Base-by-base conservation (phyloP, 1,140 invertebrate genomes). In the Drosophila varians region DNA sequence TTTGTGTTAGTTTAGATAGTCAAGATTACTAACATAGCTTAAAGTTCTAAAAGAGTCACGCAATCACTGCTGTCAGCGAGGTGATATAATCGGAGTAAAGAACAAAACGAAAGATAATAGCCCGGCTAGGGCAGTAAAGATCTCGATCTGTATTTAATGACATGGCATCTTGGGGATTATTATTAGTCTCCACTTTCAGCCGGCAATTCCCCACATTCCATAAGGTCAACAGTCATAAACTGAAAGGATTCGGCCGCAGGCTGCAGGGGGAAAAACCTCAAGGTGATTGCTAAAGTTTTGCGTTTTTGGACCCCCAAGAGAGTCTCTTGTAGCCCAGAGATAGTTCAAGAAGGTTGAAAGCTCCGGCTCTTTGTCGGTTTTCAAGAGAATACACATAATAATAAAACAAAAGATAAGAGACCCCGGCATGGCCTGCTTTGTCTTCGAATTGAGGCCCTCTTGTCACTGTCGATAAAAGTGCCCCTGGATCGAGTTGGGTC, bases 401-500 rank as follows among this genome's bases (percentile, higher is more conserved):
- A 1, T 12, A 28, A 55, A 28, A 72, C 66, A 72, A 49, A 72
- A 42, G 34, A 54, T 23, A 14, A 34, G 14, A 46, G 55, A 47
- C 36, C 36, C n/a, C 62, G 43, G 31, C 52, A 42, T 23, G 7
- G 9, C 1, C 12, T 18, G 12, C 26, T 52, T 52, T 18, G 14
- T 16, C 16, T 16, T 66, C n/a, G 45, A 19, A 31, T 19, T 25
- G 57, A 51, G 62, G 36, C 45, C n/a, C 66, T 36, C 36, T 49
- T 28, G 16, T 42, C 68, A 73, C 68, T 73, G 49, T 38, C 43
- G 68, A 43, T 72, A 72, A 72, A 62, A 62, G 56, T 62, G 21
- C 18, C 42, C 43, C 48, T 57, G 34, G 68, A 72, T 72, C 48
- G 52, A 62, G 69, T 73, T 49, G 40, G 51, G 11, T 23, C 31